Evolutionary conservation across 2,113 vertebrate species (phyloP), one percentile per base, ranked within the genome.

Genomic region (Papio anubis): DNA sequence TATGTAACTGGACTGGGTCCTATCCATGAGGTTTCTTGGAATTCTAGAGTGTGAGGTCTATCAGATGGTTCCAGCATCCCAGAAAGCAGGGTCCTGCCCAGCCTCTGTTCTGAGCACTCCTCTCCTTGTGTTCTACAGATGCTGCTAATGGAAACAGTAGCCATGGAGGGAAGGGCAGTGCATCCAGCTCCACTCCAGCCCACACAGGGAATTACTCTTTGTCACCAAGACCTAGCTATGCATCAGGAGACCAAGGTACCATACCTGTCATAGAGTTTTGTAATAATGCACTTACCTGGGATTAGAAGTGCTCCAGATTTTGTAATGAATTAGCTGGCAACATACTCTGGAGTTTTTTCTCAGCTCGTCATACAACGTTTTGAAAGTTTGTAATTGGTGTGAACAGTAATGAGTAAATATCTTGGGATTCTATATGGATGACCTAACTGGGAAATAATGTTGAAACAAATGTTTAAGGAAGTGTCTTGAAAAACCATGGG

Each of bases 171-270:
- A 99, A 99, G 92, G 98, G 98, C 78, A 98, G 97, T 6, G 59
- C 99, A 17, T 97, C 99, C 92, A 99, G 98, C 98, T 99, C 99
- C 59, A 98, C 99, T 35, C 98, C 98, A 18, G 98, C 99, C 84
- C 98, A 97, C n/a, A 98, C 99, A 66, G 93, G 98, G 43, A 98
- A 98, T 96, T 99, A 99, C 68, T 98, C 98, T 0, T 97, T 98
- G 50, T 99, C 99, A 78, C 98, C 99, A 90, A 98, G 98, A 97
- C 99, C 99, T 88, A 98, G 98, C 78, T 99, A 99, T 97, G 98
- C 99, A 90, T 94, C 99, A 91, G 93, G 99, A 92, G 99, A 99
- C 90, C 98, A 99, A 98, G 99, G 99, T 99, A 99, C 98, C 82
- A 59, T 78, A 80, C 21, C 59, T 20, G 27, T 48, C 45, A 72